Evolutionary conservation across 2,113 vertebrate species (phyloP).

Genomic region (Mobula hypostoma): DNA sequence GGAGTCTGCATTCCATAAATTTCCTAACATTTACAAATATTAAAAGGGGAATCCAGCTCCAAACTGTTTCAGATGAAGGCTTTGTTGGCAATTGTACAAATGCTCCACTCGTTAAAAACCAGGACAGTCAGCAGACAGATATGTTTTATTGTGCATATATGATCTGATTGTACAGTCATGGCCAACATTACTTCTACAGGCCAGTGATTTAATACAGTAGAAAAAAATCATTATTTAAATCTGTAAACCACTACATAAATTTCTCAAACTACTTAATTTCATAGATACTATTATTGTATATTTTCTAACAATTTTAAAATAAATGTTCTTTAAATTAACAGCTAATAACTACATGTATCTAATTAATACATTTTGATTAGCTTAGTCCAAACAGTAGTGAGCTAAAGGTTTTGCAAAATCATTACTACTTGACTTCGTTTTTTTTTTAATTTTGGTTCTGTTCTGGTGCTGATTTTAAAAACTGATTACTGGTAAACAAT

Average conservation of each 20-base stretch:
- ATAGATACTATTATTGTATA: background rate
- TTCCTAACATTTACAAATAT: conserved; percentile 3
- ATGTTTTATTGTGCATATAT: background rate
- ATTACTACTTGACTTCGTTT: too few species aligned
- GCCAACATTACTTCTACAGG: background rate
- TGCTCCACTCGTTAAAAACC: background rate
- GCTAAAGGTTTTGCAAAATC: background rate
- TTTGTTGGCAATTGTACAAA: conserved; percentile 5
- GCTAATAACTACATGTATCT: background rate
- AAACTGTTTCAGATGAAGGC: background rate
- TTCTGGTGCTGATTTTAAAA: too few species aligned
- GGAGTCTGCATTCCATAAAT: background rate
- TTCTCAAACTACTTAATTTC: background rate
- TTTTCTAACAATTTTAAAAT: background rate
- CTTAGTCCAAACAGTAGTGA: background rate
- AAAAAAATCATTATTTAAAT: background rate
- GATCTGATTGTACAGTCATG: too few species aligned
- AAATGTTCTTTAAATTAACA: background rate
- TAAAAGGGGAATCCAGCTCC: background rate
- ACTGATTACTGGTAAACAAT: too few species aligned
- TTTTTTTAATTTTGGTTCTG: too few species aligned
- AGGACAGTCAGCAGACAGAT: background rate
- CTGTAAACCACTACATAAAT: background rate
- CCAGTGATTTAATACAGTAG: background rate
- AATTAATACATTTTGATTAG: background rate